These are phyloP conservation scores for Sturnira hondurensis DNA, from an alignment of 2,113 vertebrate species.

Conservation along the genomic window DNA sequence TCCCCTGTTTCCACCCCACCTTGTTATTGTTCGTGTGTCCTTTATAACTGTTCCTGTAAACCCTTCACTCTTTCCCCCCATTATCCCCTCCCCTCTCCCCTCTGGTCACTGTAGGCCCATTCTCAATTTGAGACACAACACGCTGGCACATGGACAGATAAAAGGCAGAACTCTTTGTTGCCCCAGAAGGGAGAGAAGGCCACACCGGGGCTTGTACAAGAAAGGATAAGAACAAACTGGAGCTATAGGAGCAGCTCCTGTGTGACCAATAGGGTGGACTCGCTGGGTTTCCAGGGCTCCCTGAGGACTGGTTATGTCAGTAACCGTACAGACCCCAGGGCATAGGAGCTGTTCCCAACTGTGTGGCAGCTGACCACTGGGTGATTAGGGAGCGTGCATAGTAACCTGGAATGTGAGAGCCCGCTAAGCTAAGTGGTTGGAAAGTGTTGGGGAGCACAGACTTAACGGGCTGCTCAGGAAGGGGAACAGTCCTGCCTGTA, in stretches of 20 bases:
- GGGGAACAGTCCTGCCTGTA: not conserved
- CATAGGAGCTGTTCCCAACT: not conserved
- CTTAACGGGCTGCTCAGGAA: not conserved
- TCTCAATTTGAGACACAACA: not conserved
- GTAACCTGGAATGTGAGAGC: not conserved
- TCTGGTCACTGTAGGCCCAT: no score
- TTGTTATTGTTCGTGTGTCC: no score
- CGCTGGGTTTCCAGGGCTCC: not conserved
- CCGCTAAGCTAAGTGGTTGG: not conserved
- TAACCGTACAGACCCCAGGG: not conserved
- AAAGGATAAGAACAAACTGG: not conserved
- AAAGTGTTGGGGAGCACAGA: not conserved
- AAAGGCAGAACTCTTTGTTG: not conserved
- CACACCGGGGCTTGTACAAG: no score
- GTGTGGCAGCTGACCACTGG: not conserved
- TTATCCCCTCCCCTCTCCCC: no score
- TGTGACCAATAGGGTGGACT: not conserved
- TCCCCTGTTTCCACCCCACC: no score
- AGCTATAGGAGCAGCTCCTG: not conserved
- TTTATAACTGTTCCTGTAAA: no score
- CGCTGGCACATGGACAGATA: not conserved
- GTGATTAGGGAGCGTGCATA: not conserved
- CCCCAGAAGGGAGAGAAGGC: not conserved
- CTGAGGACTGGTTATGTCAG: not conserved
- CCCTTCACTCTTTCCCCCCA: no score